A percentile compares a stretch with the other conserved stretches of the same genome.
Conservation (phyloP, 1,140 invertebrate species). For the Hylaeus volcanicus region DNA sequence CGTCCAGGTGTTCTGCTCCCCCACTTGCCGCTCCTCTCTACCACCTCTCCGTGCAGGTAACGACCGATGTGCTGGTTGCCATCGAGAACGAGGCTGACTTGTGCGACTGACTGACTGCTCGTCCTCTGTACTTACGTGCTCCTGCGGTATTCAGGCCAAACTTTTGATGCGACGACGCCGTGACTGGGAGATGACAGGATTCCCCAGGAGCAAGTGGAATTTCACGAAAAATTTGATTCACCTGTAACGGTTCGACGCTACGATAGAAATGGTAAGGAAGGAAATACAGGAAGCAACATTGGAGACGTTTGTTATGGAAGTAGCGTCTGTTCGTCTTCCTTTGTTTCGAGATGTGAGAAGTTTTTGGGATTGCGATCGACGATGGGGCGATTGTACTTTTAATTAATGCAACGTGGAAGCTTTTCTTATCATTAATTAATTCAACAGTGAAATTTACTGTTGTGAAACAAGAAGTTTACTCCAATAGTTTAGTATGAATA, state of each 20-base stretch:
- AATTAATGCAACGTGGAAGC: no score
- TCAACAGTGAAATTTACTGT: no score
- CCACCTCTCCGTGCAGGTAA: conserved; percentile 55
- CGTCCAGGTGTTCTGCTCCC: conserved; percentile 73
- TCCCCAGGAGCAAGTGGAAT: neutral
- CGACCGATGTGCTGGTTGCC: conserved; percentile 61
- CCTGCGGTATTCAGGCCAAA: conserved; percentile 63
- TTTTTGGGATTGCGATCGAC: no score
- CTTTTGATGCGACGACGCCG: conserved; percentile 28
- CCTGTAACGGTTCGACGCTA: neutral
- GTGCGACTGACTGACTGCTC: conserved; percentile 60
- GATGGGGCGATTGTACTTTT: no score
- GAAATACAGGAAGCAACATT: no score
- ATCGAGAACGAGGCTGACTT: conserved; percentile 60
- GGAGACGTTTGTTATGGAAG: no score
- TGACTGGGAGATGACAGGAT: conserved; percentile 14
- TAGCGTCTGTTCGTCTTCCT: no score
- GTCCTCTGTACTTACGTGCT: conserved; percentile 33
- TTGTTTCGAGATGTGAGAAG: no score
- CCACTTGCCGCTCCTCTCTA: conserved; percentile 54
- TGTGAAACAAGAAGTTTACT: no score
- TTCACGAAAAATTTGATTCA: conserved; percentile 3
- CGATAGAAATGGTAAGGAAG: neutral
- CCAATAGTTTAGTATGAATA: no score
- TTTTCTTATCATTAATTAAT: no score